Percentiles rank a stretch among this genome's conserved stretches.
phyloP scores from a whole-genome alignment of 2,888 invertebrate species.

The Pelosia muscerda region DNA sequence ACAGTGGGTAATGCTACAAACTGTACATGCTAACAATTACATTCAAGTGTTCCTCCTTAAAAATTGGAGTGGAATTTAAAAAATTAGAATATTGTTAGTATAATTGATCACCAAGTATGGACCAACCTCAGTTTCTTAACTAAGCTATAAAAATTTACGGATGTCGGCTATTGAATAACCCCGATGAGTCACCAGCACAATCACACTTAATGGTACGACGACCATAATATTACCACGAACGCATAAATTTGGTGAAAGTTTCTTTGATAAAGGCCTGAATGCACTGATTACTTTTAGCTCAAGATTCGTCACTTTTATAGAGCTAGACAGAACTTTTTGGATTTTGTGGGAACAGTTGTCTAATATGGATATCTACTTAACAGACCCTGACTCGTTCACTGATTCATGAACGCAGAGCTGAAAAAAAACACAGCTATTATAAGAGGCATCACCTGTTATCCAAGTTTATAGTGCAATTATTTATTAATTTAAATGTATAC shows the following conservation, averaged over 20 bases:
- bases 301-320: neutral
- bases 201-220: neutral
- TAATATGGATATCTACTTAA: too few species aligned
- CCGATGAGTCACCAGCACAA: slow-evolving; percentile 3
- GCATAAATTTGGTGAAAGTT: slow-evolving; percentile 20
- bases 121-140: neutral
- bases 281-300: neutral
- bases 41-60: too few species aligned
- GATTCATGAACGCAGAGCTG: too few species aligned
- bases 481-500: too few species aligned
- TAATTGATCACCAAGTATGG: neutral
- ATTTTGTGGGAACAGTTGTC: too few species aligned
- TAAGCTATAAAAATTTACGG: neutral
- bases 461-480: too few species aligned
- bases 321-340: neutral
- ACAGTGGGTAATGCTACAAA: too few species aligned
- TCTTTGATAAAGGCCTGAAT: slow-evolving; percentile 5
- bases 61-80: too few species aligned
- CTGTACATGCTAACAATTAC: too few species aligned
- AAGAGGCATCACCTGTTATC: too few species aligned
- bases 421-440: too few species aligned
- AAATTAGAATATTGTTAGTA: neutral
- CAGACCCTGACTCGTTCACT: too few species aligned
- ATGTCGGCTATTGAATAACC: slow-evolving; percentile 1
- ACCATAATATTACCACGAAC: neutral